Percentiles rank a stretch among this genome's conserved stretches.
Evolutionary conservation across 2,888 invertebrate genomes (phyloP).

Genomic region (Caenorhabditis angaria): DNA sequence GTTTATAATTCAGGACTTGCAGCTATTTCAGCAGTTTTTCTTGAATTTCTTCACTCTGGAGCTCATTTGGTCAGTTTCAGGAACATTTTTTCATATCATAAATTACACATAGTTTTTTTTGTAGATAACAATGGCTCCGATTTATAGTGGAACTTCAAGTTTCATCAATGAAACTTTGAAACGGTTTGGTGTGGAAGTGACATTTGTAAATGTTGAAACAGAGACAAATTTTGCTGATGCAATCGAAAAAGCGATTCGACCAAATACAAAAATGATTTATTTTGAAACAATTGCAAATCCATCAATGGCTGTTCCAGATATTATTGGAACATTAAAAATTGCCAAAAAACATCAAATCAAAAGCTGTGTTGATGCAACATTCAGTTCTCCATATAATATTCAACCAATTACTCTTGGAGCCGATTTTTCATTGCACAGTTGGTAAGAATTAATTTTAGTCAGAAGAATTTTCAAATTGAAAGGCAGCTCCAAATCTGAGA

Average conservation of each 20-base stretch:
- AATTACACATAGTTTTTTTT: conserved; percentile 5
- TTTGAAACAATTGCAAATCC: conserved; percentile 74
- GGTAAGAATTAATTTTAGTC: conserved; percentile 54
- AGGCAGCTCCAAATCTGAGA: not conserved
- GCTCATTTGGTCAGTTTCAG: conserved; percentile 73
- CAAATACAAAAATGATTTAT: conserved; percentile 73
- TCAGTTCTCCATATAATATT: conserved; percentile 72
- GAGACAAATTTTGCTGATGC: conserved; percentile 54
- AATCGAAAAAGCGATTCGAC: conserved; percentile 67
- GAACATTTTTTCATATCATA: not conserved
- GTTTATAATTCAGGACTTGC: conserved; percentile 58
- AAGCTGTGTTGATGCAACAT: conserved; percentile 73
- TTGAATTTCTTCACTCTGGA: conserved; percentile 72
- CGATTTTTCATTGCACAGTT: conserved; percentile 72
- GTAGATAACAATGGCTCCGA: conserved; percentile 70
- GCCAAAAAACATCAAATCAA: conserved; percentile 48
- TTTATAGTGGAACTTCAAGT: conserved; percentile 70
- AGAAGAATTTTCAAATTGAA: too few species aligned
- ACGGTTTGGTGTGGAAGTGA: conserved; percentile 69
- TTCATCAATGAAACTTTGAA: conserved; percentile 67
- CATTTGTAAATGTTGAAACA: conserved; percentile 45
- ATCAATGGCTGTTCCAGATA: conserved; percentile 71
- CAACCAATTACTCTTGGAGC: conserved; percentile 72
- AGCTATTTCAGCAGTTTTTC: conserved; percentile 70
- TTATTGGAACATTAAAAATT: conserved; percentile 66